Percentiles rank a stretch among this genome's conserved stretches.
Conservation (phyloP, 2,797 vertebrate species). For the Garrulus glandarius region DNA sequence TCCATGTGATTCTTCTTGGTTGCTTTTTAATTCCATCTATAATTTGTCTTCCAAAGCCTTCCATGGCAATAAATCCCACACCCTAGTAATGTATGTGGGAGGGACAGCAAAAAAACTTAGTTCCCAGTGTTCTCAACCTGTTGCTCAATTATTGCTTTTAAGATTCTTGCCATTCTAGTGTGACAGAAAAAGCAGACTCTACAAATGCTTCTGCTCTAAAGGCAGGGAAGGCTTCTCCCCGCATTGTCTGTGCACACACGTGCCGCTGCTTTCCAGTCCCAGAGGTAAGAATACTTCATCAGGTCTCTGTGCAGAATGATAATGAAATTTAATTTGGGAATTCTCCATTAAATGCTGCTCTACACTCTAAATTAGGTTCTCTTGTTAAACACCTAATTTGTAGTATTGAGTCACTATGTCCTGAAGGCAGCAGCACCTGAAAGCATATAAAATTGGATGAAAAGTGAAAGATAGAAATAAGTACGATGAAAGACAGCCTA, state of each 20-base stretch:
- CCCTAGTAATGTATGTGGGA: not conserved
- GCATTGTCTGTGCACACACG: accelerated
- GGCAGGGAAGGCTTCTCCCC: not conserved
- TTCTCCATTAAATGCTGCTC: constrained; percentile 51
- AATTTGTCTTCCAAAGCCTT: not conserved
- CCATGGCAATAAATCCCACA: not conserved
- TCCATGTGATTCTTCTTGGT: not conserved
- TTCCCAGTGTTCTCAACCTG: not conserved
- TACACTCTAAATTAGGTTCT: constrained; percentile 29
- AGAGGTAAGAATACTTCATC: constrained; percentile 6
- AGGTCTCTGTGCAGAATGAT: not conserved
- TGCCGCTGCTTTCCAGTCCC: not conserved
- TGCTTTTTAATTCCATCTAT: not conserved
- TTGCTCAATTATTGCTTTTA: not conserved
- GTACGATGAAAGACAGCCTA: not conserved
- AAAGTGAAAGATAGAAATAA: constrained; percentile 29
- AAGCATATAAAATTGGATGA: constrained; percentile 13
- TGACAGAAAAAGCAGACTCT: not conserved
- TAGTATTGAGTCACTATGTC: constrained; percentile 7
- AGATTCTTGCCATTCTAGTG: not conserved
- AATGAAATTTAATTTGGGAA: constrained; percentile 52
- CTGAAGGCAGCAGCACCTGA: constrained; percentile 54
- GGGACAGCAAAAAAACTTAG: not conserved
- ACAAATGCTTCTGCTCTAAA: not conserved
- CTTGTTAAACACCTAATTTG: constrained; percentile 43